These are phyloP conservation scores for Ctenopoma kingsleyae DNA, from an alignment of 2,797 vertebrate genomes.

Conservation along the genomic window DNA sequence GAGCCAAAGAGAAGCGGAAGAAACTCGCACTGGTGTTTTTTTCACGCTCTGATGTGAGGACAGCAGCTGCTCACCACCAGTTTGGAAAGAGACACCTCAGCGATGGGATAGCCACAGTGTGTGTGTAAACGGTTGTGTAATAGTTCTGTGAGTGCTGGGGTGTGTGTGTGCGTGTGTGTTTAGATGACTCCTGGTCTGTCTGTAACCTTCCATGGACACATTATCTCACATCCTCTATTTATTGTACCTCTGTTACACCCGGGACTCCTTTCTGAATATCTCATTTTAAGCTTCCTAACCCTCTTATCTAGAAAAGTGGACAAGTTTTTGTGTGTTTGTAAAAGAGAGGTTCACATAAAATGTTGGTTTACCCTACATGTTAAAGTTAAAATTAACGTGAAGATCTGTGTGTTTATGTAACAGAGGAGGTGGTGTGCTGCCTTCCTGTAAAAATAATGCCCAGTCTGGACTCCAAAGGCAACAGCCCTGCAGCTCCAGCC, in stretches of 20 bases:
- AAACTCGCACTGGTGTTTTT: conserved; percentile 51
- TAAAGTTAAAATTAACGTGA: conserved; percentile 21
- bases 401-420: conserved; percentile 46
- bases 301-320: conserved; percentile 5
- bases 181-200: conserved; percentile 27
- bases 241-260: conserved; percentile 8
- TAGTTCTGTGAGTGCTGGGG: conserved; percentile 24
- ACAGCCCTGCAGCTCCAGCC: conserved; percentile 49
- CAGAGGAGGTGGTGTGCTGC: conserved; percentile 45
- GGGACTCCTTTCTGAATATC: neutral
- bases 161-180: conserved; percentile 40
- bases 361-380: conserved; percentile 37
- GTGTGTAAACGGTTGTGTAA: conserved; percentile 25
- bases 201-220: conserved; percentile 8
- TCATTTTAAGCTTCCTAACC: conserved; percentile 8
- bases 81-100: conserved; percentile 68
- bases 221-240: conserved; percentile 30
- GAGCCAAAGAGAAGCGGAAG: conserved; percentile 46
- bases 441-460: conserved; percentile 77
- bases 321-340: conserved; percentile 1
- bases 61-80: conserved; percentile 73
- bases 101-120: conserved; percentile 18
- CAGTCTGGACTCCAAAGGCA: conserved; percentile 61
- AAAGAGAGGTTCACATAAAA: conserved; percentile 12
- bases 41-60: conserved; percentile 71